Evolutionary conservation across 1,140 invertebrate genomes (phyloP).

Genomic region (Dreissena polymorpha): DNA sequence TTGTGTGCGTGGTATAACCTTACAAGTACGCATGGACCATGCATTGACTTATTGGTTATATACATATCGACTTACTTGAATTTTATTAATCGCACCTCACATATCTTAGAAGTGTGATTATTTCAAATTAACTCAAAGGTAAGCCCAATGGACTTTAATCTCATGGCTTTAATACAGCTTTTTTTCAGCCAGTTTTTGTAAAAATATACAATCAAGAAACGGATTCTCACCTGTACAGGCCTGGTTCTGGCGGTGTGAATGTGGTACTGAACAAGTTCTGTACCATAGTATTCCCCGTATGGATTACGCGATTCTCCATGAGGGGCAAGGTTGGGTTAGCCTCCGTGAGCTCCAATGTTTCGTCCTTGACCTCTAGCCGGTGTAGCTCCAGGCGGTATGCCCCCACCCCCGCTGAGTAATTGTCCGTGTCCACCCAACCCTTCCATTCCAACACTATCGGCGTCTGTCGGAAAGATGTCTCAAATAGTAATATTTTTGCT

Average conservation of each 20-base stretch:
- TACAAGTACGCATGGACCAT: no score
- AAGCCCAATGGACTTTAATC: no score
- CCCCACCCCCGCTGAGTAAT: constrained; percentile 37
- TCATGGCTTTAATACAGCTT: no score
- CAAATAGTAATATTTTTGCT: not conserved
- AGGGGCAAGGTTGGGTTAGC: constrained; percentile 29
- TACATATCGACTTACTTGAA: no score
- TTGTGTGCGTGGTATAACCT: no score
- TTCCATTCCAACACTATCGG: constrained; percentile 46
- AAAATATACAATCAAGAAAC: no score
- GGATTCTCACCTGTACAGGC: constrained; percentile 51
- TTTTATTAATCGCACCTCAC: no score
- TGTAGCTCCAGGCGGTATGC: constrained; percentile 55
- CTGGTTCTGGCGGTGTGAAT: constrained; percentile 47
- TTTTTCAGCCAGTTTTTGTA: no score
- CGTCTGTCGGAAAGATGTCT: constrained; percentile 1
- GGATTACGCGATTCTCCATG: not conserved
- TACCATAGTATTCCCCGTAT: not conserved
- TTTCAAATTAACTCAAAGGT: no score
- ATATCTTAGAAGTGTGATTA: no score
- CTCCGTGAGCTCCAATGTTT: constrained; percentile 26
- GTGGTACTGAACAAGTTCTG: not conserved
- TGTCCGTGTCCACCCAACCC: constrained; percentile 45
- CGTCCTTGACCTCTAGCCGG: constrained; percentile 25
- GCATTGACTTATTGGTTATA: no score